Evolutionary conservation across 1,140 invertebrate species (phyloP), one percentile per base, ranked within the genome.

Genomic region (Tribolium madens): DNA sequence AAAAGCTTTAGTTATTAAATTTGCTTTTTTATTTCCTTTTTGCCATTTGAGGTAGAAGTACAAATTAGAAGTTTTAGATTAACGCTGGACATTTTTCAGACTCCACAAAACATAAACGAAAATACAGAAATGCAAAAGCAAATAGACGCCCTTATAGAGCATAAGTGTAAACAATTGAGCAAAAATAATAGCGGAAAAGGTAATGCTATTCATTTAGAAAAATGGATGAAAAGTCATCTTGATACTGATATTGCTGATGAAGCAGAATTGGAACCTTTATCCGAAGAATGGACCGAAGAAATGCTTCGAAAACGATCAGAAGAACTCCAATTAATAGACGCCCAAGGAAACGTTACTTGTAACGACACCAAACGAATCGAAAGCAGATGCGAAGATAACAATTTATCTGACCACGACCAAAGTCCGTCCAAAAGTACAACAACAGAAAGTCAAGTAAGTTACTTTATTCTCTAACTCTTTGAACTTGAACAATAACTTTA

Each of bases 221-320:
- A 92, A 80, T 93, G 93, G 93, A 93, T 94, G 88, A 90, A 88
- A 47, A 89, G 90, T 50, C 87, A 90, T 71, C 83, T 90, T 72
- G 86, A 87, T 73, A 77, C 53, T 12, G 76, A 78, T 17, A 84
- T 86, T 82, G 87, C 88, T 78, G 87, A 82, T 21, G 77, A 77
- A 81, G 87, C 84, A 85, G 88, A 84, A 86, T 87, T 79, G 82
- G 83, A 89, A 85, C 79, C 57, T 89, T 79, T 85, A 90, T 84
- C 84, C 87, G 26, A 91, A 91, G 89, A 91, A 64, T 95, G 93
- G 93, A 94, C 92, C 47, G 87, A 90, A 14, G 91, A 92, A 82
- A 91, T 91, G 83, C 82, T 93, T 76, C 87, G 90, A 78, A 91
- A 90, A 78, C 87, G 91, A 64, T 91, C 90, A 12, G 89, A 90